phyloP scores from a whole-genome alignment of 2,797 vertebrate species.

The Hozukius guyotensis region DNA sequence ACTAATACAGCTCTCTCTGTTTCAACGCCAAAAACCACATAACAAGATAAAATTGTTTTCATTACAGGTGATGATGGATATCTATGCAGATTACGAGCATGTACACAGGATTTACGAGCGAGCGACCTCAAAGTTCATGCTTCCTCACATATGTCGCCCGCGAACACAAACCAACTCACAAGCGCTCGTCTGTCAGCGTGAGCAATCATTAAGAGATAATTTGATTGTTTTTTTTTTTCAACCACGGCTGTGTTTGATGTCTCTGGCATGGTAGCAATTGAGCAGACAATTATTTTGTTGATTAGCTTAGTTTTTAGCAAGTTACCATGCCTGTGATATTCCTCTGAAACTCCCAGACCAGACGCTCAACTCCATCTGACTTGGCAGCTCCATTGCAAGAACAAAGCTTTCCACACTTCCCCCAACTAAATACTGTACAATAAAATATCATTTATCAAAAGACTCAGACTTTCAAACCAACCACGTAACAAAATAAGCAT shows the following conservation, averaged over 20 bases:
- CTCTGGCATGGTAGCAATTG: conserved; percentile 73
- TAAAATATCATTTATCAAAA: conserved; percentile 58
- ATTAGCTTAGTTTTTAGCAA: conserved; percentile 79
- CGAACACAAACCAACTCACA: conserved; percentile 41
- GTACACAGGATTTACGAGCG: conserved; percentile 32
- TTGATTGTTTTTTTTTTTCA: conserved; percentile 72
- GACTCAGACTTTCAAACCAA: conserved; percentile 25
- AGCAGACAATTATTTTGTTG: conserved; percentile 80
- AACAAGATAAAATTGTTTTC: conserved; percentile 63
- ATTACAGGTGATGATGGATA: conserved; percentile 77
- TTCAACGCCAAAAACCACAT: conserved; percentile 70
- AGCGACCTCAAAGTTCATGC: conserved; percentile 33
- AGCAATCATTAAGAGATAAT: conserved; percentile 79
- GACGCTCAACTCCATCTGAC: conserved; percentile 80
- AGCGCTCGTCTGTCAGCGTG: conserved; percentile 73
- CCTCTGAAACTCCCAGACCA: conserved; percentile 80
- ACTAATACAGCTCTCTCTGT: conserved; percentile 67
- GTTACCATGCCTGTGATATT: conserved; percentile 78
- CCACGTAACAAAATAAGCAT: conserved; percentile 1
- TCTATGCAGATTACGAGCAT: conserved; percentile 52
- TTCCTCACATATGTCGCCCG: conserved; percentile 41
- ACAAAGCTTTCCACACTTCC: conserved; percentile 66
- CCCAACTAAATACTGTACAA: conserved; percentile 64
- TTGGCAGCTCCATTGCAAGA: conserved; percentile 66
- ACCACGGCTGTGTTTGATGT: conserved; percentile 73